Base-by-base conservation (phyloP, 35 echinoderm and acorn worm species). In the Heliocidaris erythrogramma region DNA sequence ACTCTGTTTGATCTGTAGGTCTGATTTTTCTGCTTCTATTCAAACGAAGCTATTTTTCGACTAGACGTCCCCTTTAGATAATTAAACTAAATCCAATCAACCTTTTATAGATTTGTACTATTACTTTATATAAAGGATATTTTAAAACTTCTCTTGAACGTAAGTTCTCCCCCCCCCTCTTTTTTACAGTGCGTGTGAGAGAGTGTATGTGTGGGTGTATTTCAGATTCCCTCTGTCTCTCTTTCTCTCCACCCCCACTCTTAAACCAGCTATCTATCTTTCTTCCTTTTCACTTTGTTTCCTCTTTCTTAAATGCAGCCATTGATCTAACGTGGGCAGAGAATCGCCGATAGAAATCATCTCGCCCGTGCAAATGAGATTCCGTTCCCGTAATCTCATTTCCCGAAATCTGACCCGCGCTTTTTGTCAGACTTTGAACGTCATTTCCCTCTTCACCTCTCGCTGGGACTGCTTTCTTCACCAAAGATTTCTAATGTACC, bases 331-430 rank as follows among this genome's bases (percentile, higher is more conserved):
- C 47, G 87, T 89, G 87, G 87, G 31, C 17, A 42, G 87, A 18
- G 11, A 48, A 89, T 89, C 4, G 87, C 87, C 87, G 87, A 89
- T 89, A n/a, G 87, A 89, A 89, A 89, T 89, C 87, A 89, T 42
- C 47, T 13, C 14, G 31, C 17, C 5, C 29, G 30, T 60, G 31
- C 30, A 52, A 49, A 53, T 93, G 24, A 93, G 48, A 30, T 27
- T 32, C 56, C 48, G 29, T 93, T 18, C 31, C 59, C 18, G 17
- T 32, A 93, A 52, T 93, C 31, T 32, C 17, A 91, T 47, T 48
- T 48, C 42, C 89, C 31, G 27, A 48, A 27, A 27, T 42, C 24
- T 11, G 35, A 50, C 42, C 42, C 42, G 27, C 29, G 49, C 30
- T 50, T 50, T 47, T 47, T 91, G n/a, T 47, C 42, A 30, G 27